phyloP scores from a whole-genome alignment of 37 sponge, comb jelly and placozoan genomes.

The Lycopodina hypogea region DNA sequence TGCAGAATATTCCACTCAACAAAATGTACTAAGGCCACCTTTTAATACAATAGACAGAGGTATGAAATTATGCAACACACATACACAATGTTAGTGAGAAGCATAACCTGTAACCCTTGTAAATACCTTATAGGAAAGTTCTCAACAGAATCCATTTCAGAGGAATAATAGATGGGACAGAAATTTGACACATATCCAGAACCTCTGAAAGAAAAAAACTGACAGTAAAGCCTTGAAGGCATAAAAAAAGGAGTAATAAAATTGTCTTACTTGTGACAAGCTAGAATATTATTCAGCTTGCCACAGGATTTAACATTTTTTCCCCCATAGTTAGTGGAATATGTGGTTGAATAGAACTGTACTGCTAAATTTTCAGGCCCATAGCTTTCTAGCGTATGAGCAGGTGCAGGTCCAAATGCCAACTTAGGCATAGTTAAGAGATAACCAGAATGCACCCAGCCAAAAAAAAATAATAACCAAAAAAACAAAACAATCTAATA shows the following conservation, averaged over 20 bases:
- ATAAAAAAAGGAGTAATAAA: not conserved
- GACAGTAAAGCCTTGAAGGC: not conserved
- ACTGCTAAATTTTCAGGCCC: slow-evolving; percentile 58
- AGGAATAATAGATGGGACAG: slow-evolving; percentile 85
- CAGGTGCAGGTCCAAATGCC: slow-evolving; percentile 66
- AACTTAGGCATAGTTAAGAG: slow-evolving; percentile 24
- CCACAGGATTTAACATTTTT: not conserved
- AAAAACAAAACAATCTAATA: too few species aligned
- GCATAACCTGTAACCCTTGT: too few species aligned
- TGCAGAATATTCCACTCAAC: too few species aligned
- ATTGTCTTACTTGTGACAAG: not conserved
- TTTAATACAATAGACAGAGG: too few species aligned
- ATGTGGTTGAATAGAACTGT: slow-evolving; percentile 89
- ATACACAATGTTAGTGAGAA: too few species aligned
- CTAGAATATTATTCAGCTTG: not conserved
- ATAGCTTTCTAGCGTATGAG: slow-evolving; percentile 62
- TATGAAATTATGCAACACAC: too few species aligned
- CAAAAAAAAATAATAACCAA: too few species aligned
- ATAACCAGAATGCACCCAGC: not conserved
- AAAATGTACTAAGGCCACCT: too few species aligned
- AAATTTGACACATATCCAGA: slow-evolving; percentile 94
- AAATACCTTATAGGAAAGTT: slow-evolving; percentile 84
- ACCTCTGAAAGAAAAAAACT: slow-evolving; percentile 48
- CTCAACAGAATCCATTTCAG: slow-evolving; percentile 69
- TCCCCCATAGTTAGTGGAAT: slow-evolving; percentile 67